Base-by-base conservation (phyloP, 2,113 vertebrate species). In the Brevimyrus niger region DNA sequence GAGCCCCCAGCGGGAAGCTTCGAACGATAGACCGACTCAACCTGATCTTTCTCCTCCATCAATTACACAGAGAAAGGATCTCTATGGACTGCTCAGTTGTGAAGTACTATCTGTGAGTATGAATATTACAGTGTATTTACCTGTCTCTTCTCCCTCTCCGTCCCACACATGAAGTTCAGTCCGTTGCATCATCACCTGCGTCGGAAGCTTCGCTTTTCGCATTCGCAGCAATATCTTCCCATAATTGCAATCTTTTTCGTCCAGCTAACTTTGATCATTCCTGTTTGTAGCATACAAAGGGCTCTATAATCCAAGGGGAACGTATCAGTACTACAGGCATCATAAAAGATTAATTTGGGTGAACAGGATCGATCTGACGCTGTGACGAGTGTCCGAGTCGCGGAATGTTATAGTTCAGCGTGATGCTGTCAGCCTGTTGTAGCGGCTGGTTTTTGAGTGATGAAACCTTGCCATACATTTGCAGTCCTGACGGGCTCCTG, bases 231-330 rank as follows among this genome's bases (percentile, higher is more conserved):
- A 35, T 13, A 17, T 55, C 47, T 47, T 10, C 10, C 47, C 47
- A 87, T 19, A 87, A 8, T n/a, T 23, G 27, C 50, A 50, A 38
- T 53, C 50, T 50, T 87, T 87, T 17, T 87, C 47, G 0, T 31
- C 85, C 50, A 55, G 47, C 46, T 87, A 35, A 55, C 48, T 87
- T 53, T 87, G 47, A 53, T 35, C 85, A 87, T 87, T 87, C 85
- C 85, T 87, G 85, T 53, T 53, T 55, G n/a, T 53, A 87, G 31
- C n/a, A 55, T 27, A 87, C 50, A 87, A 87, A 87, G 85, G 85
- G 85, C 85, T 87, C 27, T 53, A 23, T 87, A 53, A 55, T 42
- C 50, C 27, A 38, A 23, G n/a, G 85, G 47, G 48, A 51, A 84
- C 42, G 9, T 8, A 84, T 9, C 19, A 4, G 46, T 44, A 84